These are phyloP conservation scores for Heliconius charithonia DNA, from an alignment of 2,888 invertebrate genomes.

Conservation along the genomic window DNA sequence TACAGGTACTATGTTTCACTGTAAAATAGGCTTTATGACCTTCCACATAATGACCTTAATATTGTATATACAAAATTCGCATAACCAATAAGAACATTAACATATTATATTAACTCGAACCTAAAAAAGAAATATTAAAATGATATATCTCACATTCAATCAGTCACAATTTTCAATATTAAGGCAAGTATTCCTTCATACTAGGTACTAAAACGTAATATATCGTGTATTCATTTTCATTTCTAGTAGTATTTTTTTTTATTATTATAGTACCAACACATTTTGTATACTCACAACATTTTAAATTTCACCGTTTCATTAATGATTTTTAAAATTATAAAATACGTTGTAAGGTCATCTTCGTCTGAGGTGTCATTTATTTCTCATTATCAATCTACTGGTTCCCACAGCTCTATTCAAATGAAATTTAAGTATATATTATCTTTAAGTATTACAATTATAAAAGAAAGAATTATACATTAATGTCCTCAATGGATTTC, in stretches of 20 bases:
- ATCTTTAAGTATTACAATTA: not conserved
- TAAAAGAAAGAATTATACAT: not conserved
- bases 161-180: not conserved
- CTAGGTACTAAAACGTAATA: no score
- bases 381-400: conserved; percentile 6
- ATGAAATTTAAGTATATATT: conserved; percentile 3
- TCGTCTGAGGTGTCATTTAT: conserved; percentile 6
- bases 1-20: not conserved
- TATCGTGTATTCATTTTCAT: no score
- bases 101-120: not conserved
- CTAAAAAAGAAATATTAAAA: not conserved
- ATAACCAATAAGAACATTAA: no score
- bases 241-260: not conserved
- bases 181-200: no score
- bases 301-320: no score
- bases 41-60: not conserved
- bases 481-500: not conserved
- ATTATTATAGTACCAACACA: not conserved
- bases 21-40: not conserved
- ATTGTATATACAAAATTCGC: no score
- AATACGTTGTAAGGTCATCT: not conserved
- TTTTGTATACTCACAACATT: no score
- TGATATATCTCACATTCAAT: not conserved
- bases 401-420: conserved; percentile 15
- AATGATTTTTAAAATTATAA: not conserved